Evolutionary conservation across 2,797 vertebrate genomes (phyloP).

Genomic region (Cuniculus paca): DNA sequence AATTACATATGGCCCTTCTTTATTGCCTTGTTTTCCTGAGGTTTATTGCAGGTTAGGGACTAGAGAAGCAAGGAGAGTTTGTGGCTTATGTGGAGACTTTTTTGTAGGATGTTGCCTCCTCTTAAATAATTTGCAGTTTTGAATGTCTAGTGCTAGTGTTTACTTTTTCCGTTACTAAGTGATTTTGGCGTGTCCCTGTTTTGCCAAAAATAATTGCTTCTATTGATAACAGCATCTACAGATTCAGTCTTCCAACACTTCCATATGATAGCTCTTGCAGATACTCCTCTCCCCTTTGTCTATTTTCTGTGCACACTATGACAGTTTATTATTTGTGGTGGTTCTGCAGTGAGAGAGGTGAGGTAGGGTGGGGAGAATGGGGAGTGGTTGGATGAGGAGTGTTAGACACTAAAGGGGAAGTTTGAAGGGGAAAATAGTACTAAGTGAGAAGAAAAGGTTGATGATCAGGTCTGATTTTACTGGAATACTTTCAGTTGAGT

Average conservation of each 20-base stretch:
- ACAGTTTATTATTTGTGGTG: neutral
- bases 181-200: neutral
- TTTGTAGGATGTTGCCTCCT: neutral
- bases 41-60: neutral
- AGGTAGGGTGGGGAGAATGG: neutral
- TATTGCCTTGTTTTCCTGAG: neutral
- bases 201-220: neutral
- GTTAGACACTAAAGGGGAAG: neutral
- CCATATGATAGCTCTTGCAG: neutral
- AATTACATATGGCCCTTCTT: neutral
- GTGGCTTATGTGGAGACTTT: neutral
- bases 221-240: neutral
- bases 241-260: neutral
- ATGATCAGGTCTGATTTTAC: neutral
- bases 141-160: neutral
- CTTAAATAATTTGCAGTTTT: neutral
- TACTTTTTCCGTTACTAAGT: neutral
- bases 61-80: neutral
- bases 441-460: neutral
- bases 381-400: neutral
- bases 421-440: neutral
- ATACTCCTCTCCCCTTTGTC: neutral
- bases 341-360: neutral
- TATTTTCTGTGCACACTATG: neutral
- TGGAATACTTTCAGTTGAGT: neutral